A percentile compares a stretch with the other conserved stretches of the same genome.
Conservation (phyloP, 1,140 invertebrate species). For the Drosophila carrolli region DNA sequence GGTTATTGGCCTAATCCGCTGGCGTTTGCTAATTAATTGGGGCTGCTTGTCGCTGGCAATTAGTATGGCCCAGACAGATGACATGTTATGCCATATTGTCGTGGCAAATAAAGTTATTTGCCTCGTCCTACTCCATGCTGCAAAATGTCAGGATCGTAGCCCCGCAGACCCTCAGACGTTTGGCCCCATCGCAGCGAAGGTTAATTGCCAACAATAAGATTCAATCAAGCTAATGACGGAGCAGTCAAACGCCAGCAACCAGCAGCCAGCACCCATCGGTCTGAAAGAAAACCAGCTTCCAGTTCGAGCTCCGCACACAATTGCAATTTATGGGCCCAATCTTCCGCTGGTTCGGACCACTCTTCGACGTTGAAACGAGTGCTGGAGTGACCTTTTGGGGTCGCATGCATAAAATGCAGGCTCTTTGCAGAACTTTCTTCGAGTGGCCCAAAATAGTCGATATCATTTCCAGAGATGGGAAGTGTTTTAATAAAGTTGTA, state of each 20-base stretch:
- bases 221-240: constrained; percentile 81
- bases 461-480: neutral
- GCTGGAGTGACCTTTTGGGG: constrained; percentile 59
- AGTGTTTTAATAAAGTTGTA: constrained; percentile 15
- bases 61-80: constrained; percentile 67
- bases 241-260: constrained; percentile 38
- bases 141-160: constrained; percentile 18
- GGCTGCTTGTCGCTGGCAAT: constrained; percentile 70
- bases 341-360: constrained; percentile 9
- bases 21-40: constrained; percentile 77
- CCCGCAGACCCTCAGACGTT: constrained; percentile 36
- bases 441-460: constrained; percentile 20
- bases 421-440: constrained; percentile 61
- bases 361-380: constrained; percentile 16
- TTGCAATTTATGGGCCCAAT: constrained; percentile 73
- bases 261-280: constrained; percentile 23
- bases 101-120: constrained; percentile 75
- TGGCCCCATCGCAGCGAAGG: constrained; percentile 69
- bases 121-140: constrained; percentile 5
- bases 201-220: constrained; percentile 83
- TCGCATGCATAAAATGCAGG: constrained; percentile 72
- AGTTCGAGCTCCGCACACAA: constrained; percentile 45
- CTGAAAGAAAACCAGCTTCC: constrained; percentile 25
- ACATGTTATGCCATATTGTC: constrained; percentile 74
- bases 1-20: constrained; percentile 45